Conservation (phyloP, 2,113 vertebrate species). For the Oxyura jamaicensis region DNA sequence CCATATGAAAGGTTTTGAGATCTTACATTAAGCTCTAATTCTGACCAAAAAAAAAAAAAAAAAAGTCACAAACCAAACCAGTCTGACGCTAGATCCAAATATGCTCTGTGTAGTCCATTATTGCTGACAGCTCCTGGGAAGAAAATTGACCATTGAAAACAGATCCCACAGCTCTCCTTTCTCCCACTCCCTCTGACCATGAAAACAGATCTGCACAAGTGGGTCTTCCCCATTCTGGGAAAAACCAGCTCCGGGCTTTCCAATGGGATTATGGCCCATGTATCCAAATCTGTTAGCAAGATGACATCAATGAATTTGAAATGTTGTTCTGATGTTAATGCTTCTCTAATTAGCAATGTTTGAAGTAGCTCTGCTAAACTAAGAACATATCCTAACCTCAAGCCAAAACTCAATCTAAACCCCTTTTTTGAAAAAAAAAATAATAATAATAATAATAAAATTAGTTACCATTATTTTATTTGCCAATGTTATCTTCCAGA, state of each 20-base stretch:
- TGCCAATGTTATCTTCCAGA: conserved; percentile 8
- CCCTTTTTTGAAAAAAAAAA: conserved; percentile 14
- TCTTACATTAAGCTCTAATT: not conserved
- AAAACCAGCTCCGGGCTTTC: conserved; percentile 29
- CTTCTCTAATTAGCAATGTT: conserved; percentile 63
- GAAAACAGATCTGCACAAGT: not conserved
- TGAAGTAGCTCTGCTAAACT: conserved; percentile 61
- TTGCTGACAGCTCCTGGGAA: not conserved
- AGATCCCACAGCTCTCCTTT: not conserved
- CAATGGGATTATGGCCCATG: not conserved
- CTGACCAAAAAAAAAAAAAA: not conserved
- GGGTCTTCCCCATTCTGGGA: not conserved
- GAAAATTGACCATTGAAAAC: not conserved
- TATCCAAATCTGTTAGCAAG: conserved; percentile 65
- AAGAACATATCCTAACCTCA: conserved; percentile 54
- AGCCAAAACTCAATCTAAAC: conserved; percentile 27
- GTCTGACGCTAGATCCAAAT: not conserved
- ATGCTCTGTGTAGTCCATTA: not conserved
- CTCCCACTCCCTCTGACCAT: not conserved
- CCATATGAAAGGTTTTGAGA: not conserved
- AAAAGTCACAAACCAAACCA: not conserved
- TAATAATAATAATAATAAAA: not conserved
- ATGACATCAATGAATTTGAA: conserved; percentile 64
- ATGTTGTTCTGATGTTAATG: conserved; percentile 61
- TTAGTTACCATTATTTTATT: conserved; percentile 32